A percentile compares a stretch with the other conserved stretches of the same genome.
Evolutionary conservation across 2,113 vertebrate genomes (phyloP).

Genomic region (Otis tarda): DNA sequence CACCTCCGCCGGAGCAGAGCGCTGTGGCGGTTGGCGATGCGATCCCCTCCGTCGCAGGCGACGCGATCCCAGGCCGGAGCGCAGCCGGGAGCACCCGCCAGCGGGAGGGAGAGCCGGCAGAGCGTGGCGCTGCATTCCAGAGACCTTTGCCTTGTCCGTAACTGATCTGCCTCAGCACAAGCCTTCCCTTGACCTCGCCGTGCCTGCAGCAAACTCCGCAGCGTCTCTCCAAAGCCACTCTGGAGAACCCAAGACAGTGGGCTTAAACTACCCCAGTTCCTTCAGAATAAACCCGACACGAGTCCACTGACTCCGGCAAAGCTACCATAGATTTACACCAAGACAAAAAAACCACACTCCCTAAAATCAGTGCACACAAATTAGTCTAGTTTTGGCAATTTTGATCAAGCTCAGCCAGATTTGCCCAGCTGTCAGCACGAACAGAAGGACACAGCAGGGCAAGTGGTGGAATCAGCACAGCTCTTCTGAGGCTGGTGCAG

Average conservation of each 20-base stretch:
- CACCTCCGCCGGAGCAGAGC: background rate
- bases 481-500: background rate
- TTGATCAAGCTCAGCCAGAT: background rate
- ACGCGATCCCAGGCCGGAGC: background rate
- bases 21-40: too few relatives aligned
- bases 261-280: background rate
- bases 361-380: fast-evolving
- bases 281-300: fast-evolving
- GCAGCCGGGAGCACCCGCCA: background rate
- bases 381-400: background rate
- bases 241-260: background rate
- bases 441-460: background rate
- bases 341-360: fast-evolving
- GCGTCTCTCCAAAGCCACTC: background rate
- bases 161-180: background rate
- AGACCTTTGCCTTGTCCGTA: background rate
- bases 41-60: fast-evolving
- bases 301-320: background rate
- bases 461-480: fast-evolving
- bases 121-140: fast-evolving
- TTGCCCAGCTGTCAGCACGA: background rate
- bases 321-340: background rate
- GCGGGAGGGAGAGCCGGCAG: background rate
- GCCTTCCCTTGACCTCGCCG: background rate
- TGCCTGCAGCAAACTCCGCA: background rate